These are phyloP conservation scores for Brachyhypopomus gauderio DNA, from an alignment of 2,113 vertebrate genomes.

Conservation along the genomic window DNA sequence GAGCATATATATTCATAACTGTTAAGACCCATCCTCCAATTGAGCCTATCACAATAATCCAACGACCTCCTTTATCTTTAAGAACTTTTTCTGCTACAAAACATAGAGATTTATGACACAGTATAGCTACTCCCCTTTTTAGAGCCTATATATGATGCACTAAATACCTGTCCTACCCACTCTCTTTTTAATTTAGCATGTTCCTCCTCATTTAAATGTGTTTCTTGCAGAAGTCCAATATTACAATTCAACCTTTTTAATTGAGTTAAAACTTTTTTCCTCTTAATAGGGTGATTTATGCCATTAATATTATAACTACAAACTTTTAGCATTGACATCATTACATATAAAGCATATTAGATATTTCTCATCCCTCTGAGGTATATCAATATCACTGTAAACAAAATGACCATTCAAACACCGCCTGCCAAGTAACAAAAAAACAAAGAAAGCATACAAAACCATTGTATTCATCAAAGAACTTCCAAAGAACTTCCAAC, in stretches of 20 bases:
- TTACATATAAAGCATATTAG: not conserved
- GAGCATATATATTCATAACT: not conserved
- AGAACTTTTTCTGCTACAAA: not conserved
- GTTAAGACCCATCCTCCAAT: not conserved
- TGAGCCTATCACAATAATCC: not conserved
- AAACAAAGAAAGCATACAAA: no score
- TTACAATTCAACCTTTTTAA: not conserved
- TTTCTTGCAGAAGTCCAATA: not conserved
- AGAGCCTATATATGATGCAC: not conserved
- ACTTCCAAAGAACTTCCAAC: not conserved
- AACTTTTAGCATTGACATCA: not conserved
- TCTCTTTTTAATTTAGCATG: conserved; percentile 1
- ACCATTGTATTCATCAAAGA: no score
- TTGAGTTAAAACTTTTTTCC: not conserved
- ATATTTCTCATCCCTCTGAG: not conserved
- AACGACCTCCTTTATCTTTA: not conserved
- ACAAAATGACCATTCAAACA: not conserved
- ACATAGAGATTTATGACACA: conserved; percentile 1
- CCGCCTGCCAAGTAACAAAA: not conserved
- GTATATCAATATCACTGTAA: not conserved
- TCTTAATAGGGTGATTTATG: not conserved
- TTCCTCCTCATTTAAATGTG: not conserved
- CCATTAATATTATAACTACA: no score
- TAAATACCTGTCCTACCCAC: not conserved
- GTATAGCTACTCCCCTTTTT: not conserved